phyloP scores from a whole-genome alignment of 2,113 vertebrate species.

The Scopus umbretta region DNA sequence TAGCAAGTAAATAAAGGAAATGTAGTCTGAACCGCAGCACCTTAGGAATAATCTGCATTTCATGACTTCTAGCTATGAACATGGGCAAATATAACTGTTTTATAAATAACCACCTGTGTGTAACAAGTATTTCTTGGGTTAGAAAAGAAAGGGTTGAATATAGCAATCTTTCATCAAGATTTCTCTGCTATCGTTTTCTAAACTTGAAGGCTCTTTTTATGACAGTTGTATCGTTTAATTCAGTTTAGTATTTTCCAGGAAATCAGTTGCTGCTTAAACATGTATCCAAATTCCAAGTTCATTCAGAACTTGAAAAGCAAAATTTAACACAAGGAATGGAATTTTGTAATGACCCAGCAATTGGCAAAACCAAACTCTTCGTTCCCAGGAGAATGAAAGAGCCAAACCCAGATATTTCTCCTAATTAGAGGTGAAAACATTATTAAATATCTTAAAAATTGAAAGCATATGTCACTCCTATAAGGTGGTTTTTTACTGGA shows the following conservation, averaged over 20 bases:
- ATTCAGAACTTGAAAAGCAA: conserved; percentile 54
- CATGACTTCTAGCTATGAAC: neutral
- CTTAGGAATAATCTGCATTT: neutral
- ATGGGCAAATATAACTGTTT: neutral
- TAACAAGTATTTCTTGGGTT: neutral
- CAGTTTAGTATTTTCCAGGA: conserved; percentile 35
- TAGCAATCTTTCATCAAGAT: neutral
- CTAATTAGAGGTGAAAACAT: conserved; percentile 60
- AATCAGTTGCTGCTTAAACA: neutral
- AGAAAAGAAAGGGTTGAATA: neutral
- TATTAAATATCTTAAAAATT: conserved; percentile 48
- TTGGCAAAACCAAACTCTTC: neutral
- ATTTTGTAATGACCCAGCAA: conserved; percentile 7
- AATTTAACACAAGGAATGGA: neutral
- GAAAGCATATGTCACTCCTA: conserved; percentile 34
- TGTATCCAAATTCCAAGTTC: neutral
- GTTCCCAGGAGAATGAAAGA: neutral
- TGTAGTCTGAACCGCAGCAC: neutral
- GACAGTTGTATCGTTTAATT: neutral
- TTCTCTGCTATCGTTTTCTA: conserved; percentile 9
- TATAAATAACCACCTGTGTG: neutral
- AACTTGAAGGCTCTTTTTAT: neutral
- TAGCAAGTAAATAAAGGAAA: neutral
- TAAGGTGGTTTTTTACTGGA: conserved; percentile 62
- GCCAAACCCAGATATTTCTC: conserved; percentile 35